Conservation (phyloP, 2,113 vertebrate species). For the Amia ocellicauda region DNA sequence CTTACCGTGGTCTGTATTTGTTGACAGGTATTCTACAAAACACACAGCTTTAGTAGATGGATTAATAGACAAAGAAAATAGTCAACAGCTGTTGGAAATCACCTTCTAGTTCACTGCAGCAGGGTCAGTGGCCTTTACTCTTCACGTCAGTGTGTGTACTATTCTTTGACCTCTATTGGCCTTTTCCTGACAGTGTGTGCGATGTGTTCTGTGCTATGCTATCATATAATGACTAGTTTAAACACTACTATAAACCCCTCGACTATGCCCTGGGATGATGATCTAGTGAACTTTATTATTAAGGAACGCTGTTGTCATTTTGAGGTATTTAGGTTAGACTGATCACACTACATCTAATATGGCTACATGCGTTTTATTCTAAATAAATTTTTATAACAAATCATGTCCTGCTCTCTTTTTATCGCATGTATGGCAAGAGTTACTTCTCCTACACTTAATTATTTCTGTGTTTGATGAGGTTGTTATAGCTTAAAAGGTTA, state of each 20-base stretch:
- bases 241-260: slow-evolving; percentile 69
- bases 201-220: slow-evolving; percentile 53
- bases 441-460: too few relatives aligned
- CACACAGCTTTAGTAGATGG: slow-evolving; percentile 60
- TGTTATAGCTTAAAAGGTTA: too few relatives aligned
- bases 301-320: slow-evolving; percentile 72
- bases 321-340: slow-evolving; percentile 71
- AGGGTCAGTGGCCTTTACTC: slow-evolving; percentile 70
- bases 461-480: too few relatives aligned
- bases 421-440: too few relatives aligned
- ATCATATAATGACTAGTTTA: slow-evolving; percentile 60
- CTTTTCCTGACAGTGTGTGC: slow-evolving; percentile 18
- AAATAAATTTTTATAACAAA: slow-evolving; percentile 77
- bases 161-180: slow-evolving; percentile 1
- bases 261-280: slow-evolving; percentile 59
- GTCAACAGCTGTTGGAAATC: slow-evolving; percentile 46
- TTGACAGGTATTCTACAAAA: slow-evolving; percentile 51
- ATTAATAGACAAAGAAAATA: slow-evolving; percentile 54
- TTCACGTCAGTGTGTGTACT: slow-evolving; percentile 51
- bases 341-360: slow-evolving; percentile 75
- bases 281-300: slow-evolving; percentile 69
- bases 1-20: slow-evolving; percentile 71
- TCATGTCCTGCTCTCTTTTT: neutral
- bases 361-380: slow-evolving; percentile 76
- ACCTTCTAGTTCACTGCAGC: slow-evolving; percentile 57